phyloP scores from a whole-genome alignment of 2,888 invertebrate genomes.

The Apamea monoglypha region DNA sequence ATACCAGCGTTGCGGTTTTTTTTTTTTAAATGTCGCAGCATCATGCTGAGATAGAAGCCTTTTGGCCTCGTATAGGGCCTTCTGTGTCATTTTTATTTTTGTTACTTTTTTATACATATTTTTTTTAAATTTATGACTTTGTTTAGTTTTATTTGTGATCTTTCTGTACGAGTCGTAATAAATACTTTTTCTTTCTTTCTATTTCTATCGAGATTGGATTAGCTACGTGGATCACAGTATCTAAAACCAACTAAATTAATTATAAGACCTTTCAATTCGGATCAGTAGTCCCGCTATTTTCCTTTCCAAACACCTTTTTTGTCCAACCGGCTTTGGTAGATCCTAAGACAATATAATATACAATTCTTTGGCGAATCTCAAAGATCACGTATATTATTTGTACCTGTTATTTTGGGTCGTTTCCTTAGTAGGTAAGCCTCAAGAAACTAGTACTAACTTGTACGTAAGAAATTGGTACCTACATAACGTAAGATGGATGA shows the following conservation, averaged over 20 bases:
- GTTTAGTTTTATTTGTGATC: no score
- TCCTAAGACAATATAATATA: constrained; percentile 23
- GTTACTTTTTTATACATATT: no score
- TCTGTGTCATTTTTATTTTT: no score
- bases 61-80: no score
- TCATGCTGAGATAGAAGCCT: no score
- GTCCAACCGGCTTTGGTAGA: constrained; percentile 7
- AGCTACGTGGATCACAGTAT: not conserved
- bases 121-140: no score
- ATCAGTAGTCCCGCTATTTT: not conserved
- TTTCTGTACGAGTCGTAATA: no score
- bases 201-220: not conserved
- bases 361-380: constrained; percentile 2
- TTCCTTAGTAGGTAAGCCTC: not conserved
- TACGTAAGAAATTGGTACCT: no score
- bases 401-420: constrained; percentile 1
- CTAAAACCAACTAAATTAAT: constrained; percentile 5
- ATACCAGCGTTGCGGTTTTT: no score
- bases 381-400: constrained; percentile 1
- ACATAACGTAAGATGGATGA: constrained; percentile 12
- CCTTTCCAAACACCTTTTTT: constrained; percentile 9
- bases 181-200: no score
- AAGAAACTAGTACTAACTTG: constrained; percentile 10
- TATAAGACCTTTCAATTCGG: not conserved
- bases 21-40: no score